phyloP scores from a whole-genome alignment of 2,113 vertebrate species.

The Platichthys flesus region DNA sequence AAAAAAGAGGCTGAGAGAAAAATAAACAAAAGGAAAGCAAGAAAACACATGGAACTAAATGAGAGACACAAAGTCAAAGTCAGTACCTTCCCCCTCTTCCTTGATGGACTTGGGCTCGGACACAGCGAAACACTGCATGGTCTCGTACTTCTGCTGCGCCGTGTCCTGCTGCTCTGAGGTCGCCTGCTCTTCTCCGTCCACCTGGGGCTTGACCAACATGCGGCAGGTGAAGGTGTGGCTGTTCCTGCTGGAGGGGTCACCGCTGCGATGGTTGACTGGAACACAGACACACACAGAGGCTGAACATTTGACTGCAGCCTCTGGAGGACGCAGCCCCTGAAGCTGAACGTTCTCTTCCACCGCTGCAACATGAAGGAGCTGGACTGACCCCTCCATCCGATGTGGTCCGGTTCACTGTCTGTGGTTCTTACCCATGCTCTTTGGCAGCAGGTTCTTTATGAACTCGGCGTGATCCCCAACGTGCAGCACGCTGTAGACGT shows the following conservation, averaged over 20 bases:
- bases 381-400: too few relatives aligned
- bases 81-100: slow-evolving; percentile 95
- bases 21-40: not conserved
- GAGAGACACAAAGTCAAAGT: not conserved
- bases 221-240: slow-evolving; percentile 98
- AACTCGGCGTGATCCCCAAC: slow-evolving; percentile 96
- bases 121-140: slow-evolving; percentile 99
- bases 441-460: slow-evolving; percentile 97
- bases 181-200: slow-evolving; percentile 85
- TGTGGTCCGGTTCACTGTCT: not conserved
- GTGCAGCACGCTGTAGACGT: slow-evolving; percentile 95
- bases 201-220: slow-evolving; percentile 94
- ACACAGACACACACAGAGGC: not conserved
- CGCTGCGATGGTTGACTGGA: slow-evolving; percentile 87
- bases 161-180: slow-evolving; percentile 83
- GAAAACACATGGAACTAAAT: rapidly evolving
- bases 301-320: too few relatives aligned
- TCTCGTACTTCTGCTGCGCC: slow-evolving; percentile 94
- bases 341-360: too few relatives aligned
- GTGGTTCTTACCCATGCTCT: slow-evolving; percentile 88
- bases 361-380: too few relatives aligned
- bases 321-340: too few relatives aligned
- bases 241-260: slow-evolving; percentile 90
- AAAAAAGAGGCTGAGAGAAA: not conserved
- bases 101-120: slow-evolving; percentile 98